Evolutionary conservation across 2,888 invertebrate species (phyloP), one percentile per base, ranked within the genome.

Genomic region (Xestia xanthographa): DNA sequence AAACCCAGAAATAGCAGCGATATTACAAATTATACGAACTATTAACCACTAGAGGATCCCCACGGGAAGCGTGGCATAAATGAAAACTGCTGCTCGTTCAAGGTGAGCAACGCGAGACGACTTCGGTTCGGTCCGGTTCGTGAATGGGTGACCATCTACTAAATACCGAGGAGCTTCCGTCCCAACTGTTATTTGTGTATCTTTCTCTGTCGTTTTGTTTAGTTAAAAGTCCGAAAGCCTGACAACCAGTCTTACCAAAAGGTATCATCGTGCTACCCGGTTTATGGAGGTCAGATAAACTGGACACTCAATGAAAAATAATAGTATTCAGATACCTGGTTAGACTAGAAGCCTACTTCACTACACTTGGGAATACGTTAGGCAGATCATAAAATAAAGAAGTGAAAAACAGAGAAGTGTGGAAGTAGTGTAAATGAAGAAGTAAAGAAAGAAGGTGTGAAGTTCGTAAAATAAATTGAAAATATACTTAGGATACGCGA

Each of bases 381-480:
- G 3, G 38, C n/a, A 63, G n/a, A 41, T n/a, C 14, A 48, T 48
- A 48, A 48, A 22, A 48, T 20, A 48, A 48, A 48, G 48, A 9
- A 48, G 20, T 20, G 45, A 17, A 45, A 45, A 17, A 6, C 14
- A 45, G 5, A 45, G 17, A 5, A 45, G 20, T 17, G 17, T 17
- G 17, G 20, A 20, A 48, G 22, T 22, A 48, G 22, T 48, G 20
- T 48, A 17, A 48, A 9, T 22, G 48, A 22, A 22, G 48, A 48
- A 48, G 48, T 48, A 9, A 48, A 63, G 4, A 34, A 50, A 38
- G 4, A 34, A 50, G 41, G 53, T 67, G 72, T 17, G 43, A 70
- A 73, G 43, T 73, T 77, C 50, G 69, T 81, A 77, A 81, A 71
- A 77, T 84, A 84, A 84, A 83, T 63, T 63, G 72, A 63, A 78